Evolutionary conservation across 2,888 invertebrate genomes (phyloP), one percentile per base, ranked within the genome.

Genomic region (Torymus tubicola): DNA sequence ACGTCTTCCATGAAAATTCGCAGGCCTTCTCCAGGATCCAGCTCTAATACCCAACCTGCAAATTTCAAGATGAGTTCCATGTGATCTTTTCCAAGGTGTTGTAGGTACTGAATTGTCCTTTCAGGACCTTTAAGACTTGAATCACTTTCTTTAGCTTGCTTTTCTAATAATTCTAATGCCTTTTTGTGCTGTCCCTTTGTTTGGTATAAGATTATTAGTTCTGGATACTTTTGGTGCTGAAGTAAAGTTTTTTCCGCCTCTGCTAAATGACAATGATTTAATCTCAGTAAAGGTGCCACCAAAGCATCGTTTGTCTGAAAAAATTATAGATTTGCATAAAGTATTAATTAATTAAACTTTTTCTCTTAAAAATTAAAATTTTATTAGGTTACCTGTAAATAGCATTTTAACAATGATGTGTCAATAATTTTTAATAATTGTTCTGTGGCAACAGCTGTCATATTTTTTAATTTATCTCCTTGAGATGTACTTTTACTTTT

Each of bases 401-500:
- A 99, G 89, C 99, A 99, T 91, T 99, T 99, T 12, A 99, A 92
- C 71, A 99, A 92, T 0, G 99, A 99, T 0, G 99, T 99, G 89
- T 99, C 99, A 81, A 99, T 98, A 76, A 99, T 96, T 90, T 98
- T 98, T 80, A 98, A 91, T 50, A 96, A 91, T 84, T 94, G 94
- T 82, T 93, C 93, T 12, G 93, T 93, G 0, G 94, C 92, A 57
- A 90, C 87, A 57, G 87, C 86, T 0, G 90, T 88, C 88, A 90
- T 90, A 68, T 91, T 92, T 85, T 92, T 92, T 67, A 91, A 85
- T 71, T 87, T 89, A 68, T 87, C 87, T 71, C 84, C 85, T 68
- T 85, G 85, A 10, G 81, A 16, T 63, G 70, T 18, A 74, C 84
- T 85, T 80, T 87, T 88, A 1, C 86, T 88, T 73, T 86, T 88